phyloP scores from a whole-genome alignment of 1,140 invertebrate species.

The Cydia pomonella region DNA sequence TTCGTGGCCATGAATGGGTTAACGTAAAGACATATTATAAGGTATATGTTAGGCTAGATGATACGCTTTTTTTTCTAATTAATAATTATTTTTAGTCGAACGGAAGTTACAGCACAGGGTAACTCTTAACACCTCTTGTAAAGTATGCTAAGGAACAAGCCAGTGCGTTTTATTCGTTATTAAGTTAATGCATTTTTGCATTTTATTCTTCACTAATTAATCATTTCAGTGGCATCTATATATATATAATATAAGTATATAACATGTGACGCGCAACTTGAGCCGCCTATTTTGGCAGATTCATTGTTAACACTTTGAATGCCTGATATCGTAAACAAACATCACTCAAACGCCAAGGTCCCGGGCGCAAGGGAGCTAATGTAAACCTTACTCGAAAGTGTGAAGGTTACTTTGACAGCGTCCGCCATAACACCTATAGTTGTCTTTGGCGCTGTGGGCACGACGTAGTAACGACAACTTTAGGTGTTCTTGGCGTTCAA shows the following conservation, averaged over 20 bases:
- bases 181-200: slow-evolving; percentile 1
- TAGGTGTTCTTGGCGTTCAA: background rate
- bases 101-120: slow-evolving; percentile 50
- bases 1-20: too few relatives aligned
- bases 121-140: slow-evolving; percentile 39
- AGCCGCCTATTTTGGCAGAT: slow-evolving; percentile 6
- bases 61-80: slow-evolving; percentile 49
- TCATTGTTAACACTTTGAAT: too few relatives aligned
- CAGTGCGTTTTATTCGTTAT: slow-evolving; percentile 34
- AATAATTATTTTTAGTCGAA: slow-evolving; percentile 35
- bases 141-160: slow-evolving; percentile 37
- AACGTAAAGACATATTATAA: slow-evolving; percentile 41
- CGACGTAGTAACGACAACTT: too few relatives aligned
- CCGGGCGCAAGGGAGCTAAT: too few relatives aligned
- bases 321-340: too few relatives aligned
- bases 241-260: too few relatives aligned
- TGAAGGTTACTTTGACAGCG: too few relatives aligned
- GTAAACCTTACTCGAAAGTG: too few relatives aligned
- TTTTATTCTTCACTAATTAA: slow-evolving; percentile 10
- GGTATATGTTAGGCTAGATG: slow-evolving; percentile 49
- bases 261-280: background rate
- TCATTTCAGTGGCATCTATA: background rate
- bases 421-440: too few relatives aligned
- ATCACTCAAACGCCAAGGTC: too few relatives aligned
- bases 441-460: too few relatives aligned